phyloP scores from a whole-genome alignment of 2,888 invertebrate species.

The Oithona nana region DNA sequence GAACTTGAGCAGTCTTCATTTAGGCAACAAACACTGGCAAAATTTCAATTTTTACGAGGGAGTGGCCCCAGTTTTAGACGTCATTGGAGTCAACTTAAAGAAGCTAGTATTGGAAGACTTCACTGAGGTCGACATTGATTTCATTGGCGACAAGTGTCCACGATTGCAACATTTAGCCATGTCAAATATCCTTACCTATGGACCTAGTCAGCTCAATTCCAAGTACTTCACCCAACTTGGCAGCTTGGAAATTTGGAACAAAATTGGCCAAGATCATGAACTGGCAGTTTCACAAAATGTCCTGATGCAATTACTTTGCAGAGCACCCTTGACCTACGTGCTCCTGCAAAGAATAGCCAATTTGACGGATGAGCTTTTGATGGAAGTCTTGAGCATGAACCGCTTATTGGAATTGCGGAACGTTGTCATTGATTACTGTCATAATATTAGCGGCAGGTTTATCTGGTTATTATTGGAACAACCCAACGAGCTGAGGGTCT shows the following conservation, averaged over 20 bases:
- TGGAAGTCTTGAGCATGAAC: background rate
- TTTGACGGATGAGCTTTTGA: background rate
- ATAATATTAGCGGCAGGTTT: background rate
- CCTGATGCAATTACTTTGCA: background rate
- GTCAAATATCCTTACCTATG: background rate
- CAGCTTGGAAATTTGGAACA: slow-evolving; percentile 5
- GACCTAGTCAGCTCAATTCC: background rate
- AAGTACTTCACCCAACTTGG: background rate
- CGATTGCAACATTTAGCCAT: slow-evolving; percentile 9
- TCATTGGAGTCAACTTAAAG: background rate
- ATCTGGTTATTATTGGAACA: background rate
- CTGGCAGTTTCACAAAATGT: background rate
- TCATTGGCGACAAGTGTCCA: background rate
- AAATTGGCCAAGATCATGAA: background rate
- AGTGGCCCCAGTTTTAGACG: background rate
- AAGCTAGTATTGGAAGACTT: slow-evolving; percentile 10
- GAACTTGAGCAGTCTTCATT: background rate
- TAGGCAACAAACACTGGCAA: background rate
- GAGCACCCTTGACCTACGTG: background rate
- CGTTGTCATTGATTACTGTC: background rate
- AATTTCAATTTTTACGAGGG: slow-evolving; percentile 11
- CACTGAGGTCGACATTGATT: background rate
- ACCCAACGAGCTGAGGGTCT: background rate
- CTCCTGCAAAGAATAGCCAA: background rate
- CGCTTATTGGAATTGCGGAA: background rate